Conservation (phyloP, 2,888 invertebrate genomes). For the Xanthia icteritia region DNA sequence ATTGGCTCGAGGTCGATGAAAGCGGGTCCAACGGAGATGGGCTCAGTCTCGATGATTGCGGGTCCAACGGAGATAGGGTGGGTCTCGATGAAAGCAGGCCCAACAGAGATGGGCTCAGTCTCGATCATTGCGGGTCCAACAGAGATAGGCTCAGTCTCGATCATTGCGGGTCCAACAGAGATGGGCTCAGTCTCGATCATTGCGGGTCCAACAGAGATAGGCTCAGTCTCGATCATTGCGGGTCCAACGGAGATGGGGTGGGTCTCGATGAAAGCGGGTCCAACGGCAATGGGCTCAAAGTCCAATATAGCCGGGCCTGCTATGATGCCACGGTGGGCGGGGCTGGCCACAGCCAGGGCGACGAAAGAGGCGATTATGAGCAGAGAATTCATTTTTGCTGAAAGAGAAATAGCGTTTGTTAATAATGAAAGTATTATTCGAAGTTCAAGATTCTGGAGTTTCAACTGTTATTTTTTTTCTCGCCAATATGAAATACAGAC, state of each 20-base stretch:
- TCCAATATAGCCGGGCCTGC: constrained; percentile 64
- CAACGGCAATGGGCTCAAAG: constrained; percentile 55
- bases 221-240: constrained; percentile 43
- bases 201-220: constrained; percentile 49
- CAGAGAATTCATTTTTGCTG: constrained; percentile 64
- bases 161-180: constrained; percentile 57
- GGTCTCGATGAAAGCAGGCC: constrained; percentile 29
- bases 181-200: constrained; percentile 43
- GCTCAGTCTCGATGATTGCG: background rate
- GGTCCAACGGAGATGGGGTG: constrained; percentile 53
- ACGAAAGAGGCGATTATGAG: constrained; percentile 60
- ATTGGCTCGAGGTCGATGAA: background rate
- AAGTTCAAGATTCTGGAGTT: background rate
- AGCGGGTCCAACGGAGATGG: constrained; percentile 44
- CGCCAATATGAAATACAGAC: background rate
- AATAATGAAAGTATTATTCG: background rate
- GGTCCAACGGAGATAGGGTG: constrained; percentile 9
- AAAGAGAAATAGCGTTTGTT: constrained; percentile 10
- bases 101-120: constrained; percentile 42
- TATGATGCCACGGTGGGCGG: constrained; percentile 61
- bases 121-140: constrained; percentile 53
- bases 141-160: constrained; percentile 32
- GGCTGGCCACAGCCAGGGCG: constrained; percentile 64
- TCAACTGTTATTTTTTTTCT: background rate
- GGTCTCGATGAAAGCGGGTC: constrained; percentile 50